Evolutionary conservation across 2,797 vertebrate genomes (phyloP).

Genomic region (Clarias fuscus): DNA sequence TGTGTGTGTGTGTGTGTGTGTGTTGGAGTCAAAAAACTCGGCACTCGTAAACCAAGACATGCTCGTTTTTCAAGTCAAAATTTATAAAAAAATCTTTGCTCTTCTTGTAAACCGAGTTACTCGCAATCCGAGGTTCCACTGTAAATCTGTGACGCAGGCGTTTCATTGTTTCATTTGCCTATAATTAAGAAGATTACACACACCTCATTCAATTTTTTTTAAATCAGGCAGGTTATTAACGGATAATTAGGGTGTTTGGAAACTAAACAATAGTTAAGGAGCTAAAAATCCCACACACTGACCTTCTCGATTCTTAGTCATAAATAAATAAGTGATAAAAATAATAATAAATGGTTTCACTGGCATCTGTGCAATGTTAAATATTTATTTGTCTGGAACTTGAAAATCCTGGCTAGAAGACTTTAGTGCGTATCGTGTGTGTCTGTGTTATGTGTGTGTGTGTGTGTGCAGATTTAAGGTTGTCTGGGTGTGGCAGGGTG

Average conservation of each 20-base stretch:
- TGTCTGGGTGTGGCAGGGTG: conserved; percentile 34
- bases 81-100: too few relatives aligned
- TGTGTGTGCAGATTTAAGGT: background rate
- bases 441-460: background rate
- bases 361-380: background rate
- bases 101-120: too few relatives aligned
- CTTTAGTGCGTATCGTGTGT: background rate
- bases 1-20: too few relatives aligned
- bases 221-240: background rate
- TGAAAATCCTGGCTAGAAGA: background rate
- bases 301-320: background rate
- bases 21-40: too few relatives aligned
- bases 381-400: conserved; percentile 19
- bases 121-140: too few relatives aligned
- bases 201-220: background rate
- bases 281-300: background rate
- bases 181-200: background rate
- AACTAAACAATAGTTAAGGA: background rate
- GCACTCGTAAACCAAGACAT: too few relatives aligned
- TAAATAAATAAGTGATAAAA: background rate
- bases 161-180: background rate
- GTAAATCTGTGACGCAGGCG: background rate
- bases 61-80: too few relatives aligned
- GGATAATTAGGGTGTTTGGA: background rate
- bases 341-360: background rate